Percentiles rank a stretch among this genome's conserved stretches.
phyloP scores from a whole-genome alignment of 2,888 invertebrate species.

The Drosophila aldrichi region DNA sequence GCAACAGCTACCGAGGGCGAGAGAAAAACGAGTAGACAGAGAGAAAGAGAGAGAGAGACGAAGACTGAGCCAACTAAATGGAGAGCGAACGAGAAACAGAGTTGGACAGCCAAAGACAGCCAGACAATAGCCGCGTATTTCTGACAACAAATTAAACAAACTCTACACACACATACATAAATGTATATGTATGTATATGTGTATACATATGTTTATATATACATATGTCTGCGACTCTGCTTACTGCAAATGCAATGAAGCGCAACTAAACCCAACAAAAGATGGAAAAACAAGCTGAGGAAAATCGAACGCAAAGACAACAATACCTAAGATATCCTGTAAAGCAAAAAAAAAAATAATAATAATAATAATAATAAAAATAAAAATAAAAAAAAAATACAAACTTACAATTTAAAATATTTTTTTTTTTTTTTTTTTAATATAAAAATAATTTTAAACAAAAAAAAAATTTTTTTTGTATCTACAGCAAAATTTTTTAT shows the following conservation, averaged over 20 bases:
- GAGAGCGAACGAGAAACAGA: conserved; percentile 1
- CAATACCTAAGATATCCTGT: neutral
- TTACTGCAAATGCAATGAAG: conserved; percentile 64
- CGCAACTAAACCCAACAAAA: conserved; percentile 38
- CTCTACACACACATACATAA: conserved; percentile 26
- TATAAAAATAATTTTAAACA: too few species aligned
- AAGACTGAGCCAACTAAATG: too few species aligned
- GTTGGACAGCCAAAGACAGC: conserved; percentile 13
- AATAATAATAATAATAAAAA: too few species aligned
- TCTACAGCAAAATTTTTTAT: too few species aligned
- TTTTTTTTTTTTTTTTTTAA: too few species aligned
- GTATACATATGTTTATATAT: conserved; percentile 2
- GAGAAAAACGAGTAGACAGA: neutral
- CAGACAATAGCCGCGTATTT: conserved; percentile 60
- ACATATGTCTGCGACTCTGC: conserved; percentile 26
- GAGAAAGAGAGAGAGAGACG: neutral
- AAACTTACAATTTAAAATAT: too few species aligned
- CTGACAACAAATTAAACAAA: conserved; percentile 74
- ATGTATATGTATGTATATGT: neutral
- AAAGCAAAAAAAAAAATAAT: neutral
- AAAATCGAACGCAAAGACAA: neutral
- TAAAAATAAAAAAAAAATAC: too few species aligned
- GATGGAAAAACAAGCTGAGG: conserved; percentile 17
- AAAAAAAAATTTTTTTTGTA: too few species aligned
- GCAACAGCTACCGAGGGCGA: conserved; percentile 12